Evolutionary conservation across 2,888 invertebrate species (phyloP), one percentile per base, ranked within the genome.

Genomic region (Euplagia quadripunctaria): DNA sequence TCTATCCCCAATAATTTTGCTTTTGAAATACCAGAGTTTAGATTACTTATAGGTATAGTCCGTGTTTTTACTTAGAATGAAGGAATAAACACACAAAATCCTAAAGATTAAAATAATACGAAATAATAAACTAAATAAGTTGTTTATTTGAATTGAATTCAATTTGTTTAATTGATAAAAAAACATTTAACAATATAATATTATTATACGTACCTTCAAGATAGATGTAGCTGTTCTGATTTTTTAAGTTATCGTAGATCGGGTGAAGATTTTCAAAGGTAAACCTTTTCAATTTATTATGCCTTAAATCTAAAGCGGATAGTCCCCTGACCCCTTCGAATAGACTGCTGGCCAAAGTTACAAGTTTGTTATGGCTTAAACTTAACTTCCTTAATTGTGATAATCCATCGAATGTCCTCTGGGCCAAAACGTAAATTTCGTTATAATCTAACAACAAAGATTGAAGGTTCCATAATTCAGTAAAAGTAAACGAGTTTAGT

Each of bases 401-500:
- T 87, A 98, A 94, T 41, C 98, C 98, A 80, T 97, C 97, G 88
- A 98, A 97, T 16, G 98, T 98, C 79, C 97, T 97, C 84, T 97
- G 97, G 61, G 97, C 97, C 85, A 98, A 96, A 85, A 97, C 96
- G 93, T 97, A 96, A 88, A 97, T 97, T 82, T 96, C 96, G 92
- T 97, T 97, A 88, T 97, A 96, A 91, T 97, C 97, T 91, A 98
- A 93, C 75, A 97, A 96, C 84, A 98, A 92, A 82, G 97, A 97
- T 81, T 97, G 96, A 42, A 98, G 94, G 84, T 97, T 97, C 95
- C 97, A 97, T 88, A 98, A 94, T 87, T 98, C 98, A 17, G 97
- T 97, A 92, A 98, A 98, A 42, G 97, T 98, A 77, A 97, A 97
- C 70, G 98, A 98, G 69, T 97, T 97, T 76, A 98, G 96, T 92